phyloP scores from a whole-genome alignment of 1,140 invertebrate genomes.

The Cotesia glomerata region DNA sequence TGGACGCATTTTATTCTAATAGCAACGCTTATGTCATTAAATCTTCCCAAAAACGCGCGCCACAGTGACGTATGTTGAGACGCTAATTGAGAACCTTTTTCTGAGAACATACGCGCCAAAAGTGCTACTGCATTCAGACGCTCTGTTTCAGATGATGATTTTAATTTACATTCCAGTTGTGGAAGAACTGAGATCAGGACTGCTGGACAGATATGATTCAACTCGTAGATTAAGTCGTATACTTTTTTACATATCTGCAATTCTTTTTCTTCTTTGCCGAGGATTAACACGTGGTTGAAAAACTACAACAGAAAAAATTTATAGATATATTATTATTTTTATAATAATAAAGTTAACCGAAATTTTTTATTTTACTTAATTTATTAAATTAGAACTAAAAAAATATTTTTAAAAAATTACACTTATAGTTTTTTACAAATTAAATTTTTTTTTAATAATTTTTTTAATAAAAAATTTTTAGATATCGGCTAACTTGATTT shows the following conservation, averaged over 20 bases:
- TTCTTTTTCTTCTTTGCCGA: constrained; percentile 87
- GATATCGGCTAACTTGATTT: too few species aligned
- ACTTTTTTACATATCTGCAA: constrained; percentile 84
- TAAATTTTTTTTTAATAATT: too few species aligned
- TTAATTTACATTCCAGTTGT: constrained; percentile 91
- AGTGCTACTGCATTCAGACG: constrained; percentile 87
- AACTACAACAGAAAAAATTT: constrained; percentile 68
- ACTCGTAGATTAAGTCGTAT: constrained; percentile 95
- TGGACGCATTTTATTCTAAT: constrained; percentile 96
- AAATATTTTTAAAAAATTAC: too few species aligned
- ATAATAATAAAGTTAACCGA: too few species aligned
- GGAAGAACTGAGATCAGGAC: constrained; percentile 89
- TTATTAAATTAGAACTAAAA: too few species aligned
- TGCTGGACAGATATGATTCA: constrained; percentile 91
- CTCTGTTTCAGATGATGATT: constrained; percentile 87
- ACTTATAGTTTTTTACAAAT: too few species aligned
- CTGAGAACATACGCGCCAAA: constrained; percentile 95
- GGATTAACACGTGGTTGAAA: constrained; percentile 92
- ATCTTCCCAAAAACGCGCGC: constrained; percentile 88
- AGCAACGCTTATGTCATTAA: constrained; percentile 92
- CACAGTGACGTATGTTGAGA: constrained; percentile 84
- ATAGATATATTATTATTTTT: too few species aligned
- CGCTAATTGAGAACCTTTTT: constrained; percentile 89
- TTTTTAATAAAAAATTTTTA: too few species aligned
- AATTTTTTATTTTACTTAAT: too few species aligned